Evolutionary conservation across 1,140 invertebrate genomes (phyloP).

Genomic region (Aplysia californica): DNA sequence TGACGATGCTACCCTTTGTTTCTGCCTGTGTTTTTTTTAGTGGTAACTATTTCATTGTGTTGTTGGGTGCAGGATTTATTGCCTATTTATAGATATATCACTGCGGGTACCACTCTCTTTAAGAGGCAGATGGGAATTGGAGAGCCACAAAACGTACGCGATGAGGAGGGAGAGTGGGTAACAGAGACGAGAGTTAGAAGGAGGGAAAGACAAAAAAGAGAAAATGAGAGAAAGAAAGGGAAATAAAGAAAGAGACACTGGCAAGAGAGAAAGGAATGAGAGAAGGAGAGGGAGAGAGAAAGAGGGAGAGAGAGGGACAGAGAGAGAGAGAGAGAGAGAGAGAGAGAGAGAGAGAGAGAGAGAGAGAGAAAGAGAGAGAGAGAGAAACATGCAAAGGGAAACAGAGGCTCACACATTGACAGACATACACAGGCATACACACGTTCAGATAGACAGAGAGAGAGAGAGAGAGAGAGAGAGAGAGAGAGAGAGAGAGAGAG

Average conservation of each 20-base stretch:
- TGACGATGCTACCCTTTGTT: neutral
- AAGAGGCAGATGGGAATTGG: neutral
- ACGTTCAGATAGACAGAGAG: neutral
- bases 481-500: conserved; percentile 3
- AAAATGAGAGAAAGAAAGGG: neutral
- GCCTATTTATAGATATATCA: no score
- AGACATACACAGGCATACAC: neutral
- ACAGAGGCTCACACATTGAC: neutral
- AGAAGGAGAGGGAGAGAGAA: neutral
- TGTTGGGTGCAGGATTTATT: neutral
- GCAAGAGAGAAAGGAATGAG: neutral
- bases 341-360: neutral
- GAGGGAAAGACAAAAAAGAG: neutral
- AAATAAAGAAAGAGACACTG: neutral
- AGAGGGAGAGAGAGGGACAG: neutral
- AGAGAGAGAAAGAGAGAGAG: conserved; percentile 9
- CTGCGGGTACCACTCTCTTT: no score
- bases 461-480: conserved; percentile 3
- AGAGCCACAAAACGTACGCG: neutral
- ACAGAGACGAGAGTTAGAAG: neutral
- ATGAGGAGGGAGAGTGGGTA: neutral
- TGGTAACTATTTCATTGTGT: neutral
- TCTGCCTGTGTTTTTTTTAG: neutral
- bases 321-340: neutral
- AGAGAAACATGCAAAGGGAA: neutral